Base-by-base conservation (phyloP, 2,888 invertebrate genomes). In the Aspidiotus destructor region DNA sequence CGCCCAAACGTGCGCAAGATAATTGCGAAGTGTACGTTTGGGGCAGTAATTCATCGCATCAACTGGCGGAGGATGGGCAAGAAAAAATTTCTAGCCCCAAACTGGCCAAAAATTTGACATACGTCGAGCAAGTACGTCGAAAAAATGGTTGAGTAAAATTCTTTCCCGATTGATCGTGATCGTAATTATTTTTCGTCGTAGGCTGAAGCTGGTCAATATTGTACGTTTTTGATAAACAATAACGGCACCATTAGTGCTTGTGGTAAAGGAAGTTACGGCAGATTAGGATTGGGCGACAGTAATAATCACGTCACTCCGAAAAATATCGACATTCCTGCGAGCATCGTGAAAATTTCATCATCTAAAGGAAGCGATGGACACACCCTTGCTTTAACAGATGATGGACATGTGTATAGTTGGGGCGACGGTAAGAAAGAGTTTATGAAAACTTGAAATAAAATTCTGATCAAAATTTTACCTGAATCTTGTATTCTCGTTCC, bases 11-110 rank as follows among this genome's bases (percentile, higher is more conserved):
- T 74, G 60, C 74, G 70, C 72, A 71, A 67, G 78, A 80, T 73
- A 78, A 77, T 70, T 78, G 79, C 71, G 82, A 83, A 74, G 83
- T 83, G 13, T 84, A 80, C 75, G 82, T 84, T 17, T 85, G 84
- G 84, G 85, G 85, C 3, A 84, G 83, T 73, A 85, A 85, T 77
- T 83, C 83, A 7, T 83, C 83, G 8, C 82, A 83, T 75, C 85
- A 85, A 74, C 75, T 85, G 53, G 83, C 83, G 8, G 84, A 84
- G 74, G 83, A 82, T 9, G 80, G 77, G 57, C 80, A 81, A 72
- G 85, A 85, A 74, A 84, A 84, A 75, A 80, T 85, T 48, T 76
- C 83, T 40, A 75, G 81, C 52, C 84, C 84, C 1, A 79, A 81
- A 71, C 77, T 81, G 60, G 81, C 84, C 0, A 78, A 80, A 65